Conservation (phyloP, 1,140 invertebrate genomes). For the Pseudomyrmex dendroicus region DNA sequence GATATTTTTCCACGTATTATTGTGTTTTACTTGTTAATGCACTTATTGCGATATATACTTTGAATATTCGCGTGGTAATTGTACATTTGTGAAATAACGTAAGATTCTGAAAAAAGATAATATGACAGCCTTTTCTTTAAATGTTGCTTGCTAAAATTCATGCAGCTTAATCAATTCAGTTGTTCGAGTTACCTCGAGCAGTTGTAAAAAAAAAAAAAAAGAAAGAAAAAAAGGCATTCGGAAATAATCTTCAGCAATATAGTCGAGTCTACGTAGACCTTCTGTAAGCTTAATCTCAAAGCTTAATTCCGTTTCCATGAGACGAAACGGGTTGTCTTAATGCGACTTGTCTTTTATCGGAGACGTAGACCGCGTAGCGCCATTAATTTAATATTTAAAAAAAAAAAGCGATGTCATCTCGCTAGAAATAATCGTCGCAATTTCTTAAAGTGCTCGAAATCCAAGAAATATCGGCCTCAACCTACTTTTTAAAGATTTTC, state of each 20-base stretch:
- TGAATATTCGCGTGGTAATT: not conserved
- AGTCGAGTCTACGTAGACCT: conserved; percentile 1
- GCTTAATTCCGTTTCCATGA: conserved; percentile 37
- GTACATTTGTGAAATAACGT: not conserved
- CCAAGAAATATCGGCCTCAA: conserved; percentile 34
- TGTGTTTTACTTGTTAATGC: conserved; percentile 14
- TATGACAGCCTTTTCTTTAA: not conserved
- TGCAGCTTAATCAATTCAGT: not conserved
- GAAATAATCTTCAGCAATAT: conserved; percentile 28
- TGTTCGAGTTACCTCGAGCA: not conserved
- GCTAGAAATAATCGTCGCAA: conserved; percentile 38
- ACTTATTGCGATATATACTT: not conserved
- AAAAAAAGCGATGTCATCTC: conserved; percentile 36
- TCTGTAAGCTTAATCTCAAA: conserved; percentile 33
- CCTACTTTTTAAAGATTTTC: not conserved
- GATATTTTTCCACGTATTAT: conserved; percentile 12
- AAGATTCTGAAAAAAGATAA: not conserved
- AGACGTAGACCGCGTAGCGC: conserved; percentile 34
- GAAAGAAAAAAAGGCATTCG: conserved; percentile 8
- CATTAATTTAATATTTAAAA: conserved; percentile 59
- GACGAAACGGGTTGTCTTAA: conserved; percentile 17
- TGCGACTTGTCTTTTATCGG: conserved; percentile 13
- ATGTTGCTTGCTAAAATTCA: not conserved
- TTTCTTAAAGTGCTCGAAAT: conserved; percentile 44
- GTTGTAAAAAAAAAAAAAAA: not conserved